Base-by-base conservation (phyloP, 2,797 vertebrate genomes). In the Tachyglossus aculeatus region DNA sequence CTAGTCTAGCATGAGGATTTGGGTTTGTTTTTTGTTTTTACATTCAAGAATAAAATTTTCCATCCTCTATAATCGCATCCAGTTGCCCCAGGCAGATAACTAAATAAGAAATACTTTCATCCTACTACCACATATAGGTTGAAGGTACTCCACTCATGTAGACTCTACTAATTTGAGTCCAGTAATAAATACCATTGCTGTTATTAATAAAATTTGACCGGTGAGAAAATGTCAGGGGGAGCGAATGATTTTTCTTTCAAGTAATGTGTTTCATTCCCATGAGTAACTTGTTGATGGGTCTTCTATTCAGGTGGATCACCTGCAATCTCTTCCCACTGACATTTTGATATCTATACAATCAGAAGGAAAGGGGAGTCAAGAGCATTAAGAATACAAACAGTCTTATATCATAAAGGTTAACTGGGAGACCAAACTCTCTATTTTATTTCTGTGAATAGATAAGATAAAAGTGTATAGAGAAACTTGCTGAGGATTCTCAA, bases 401-500 rank as follows among this genome's bases (percentile, higher is more conserved):
- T 43, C 67, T 70, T 62, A 40, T 59, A 63, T 19, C 0, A 59
- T 36, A 56, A 63, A 51, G 8, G 64, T 44, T 55, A 72, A 77
- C 21, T 50, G 82, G 37, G 67, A 19, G 83, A 32, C 37, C 43
- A 9, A 19, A 80, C 6, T 2, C 48, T 78, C 18, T 75, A 55
- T 6, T 43, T 45, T 27, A 21, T 33, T 54, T 14, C 43, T 36
- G 5, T 58, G 59, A 67, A 78, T 51, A 53, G 70, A 52, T 38
- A 43, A 80, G 40, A 52, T 11, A 45, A 76, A 86, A 36, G 50
- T 83, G 36, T 70, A 81, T 44, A 64, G 51, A 31, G 31, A 75
- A 61, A 59, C 41, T 84, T 80, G 32, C 69, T 11, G 38, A 82
- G 63, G 63, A 81, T 73, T 61, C 0, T 0, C 73, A 82, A 70